Conservation (phyloP, 2,888 invertebrate species). For the Notodonta dromedarius region DNA sequence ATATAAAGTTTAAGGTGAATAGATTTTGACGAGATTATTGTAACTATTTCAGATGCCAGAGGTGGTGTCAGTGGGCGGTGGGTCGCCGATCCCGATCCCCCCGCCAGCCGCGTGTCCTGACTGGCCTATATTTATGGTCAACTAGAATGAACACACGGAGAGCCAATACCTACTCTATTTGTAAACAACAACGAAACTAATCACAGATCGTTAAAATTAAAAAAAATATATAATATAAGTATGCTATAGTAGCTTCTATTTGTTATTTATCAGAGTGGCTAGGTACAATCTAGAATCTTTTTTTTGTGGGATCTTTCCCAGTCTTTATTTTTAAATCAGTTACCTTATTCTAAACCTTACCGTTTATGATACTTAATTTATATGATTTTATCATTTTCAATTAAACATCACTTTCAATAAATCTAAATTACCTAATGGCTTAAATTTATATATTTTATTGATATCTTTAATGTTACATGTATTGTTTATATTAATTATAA, state of each 20-base stretch:
- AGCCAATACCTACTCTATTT: background rate
- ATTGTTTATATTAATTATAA: background rate
- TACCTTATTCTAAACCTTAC: background rate
- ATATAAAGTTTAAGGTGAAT: background rate
- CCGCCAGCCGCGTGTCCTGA: conserved; percentile 76
- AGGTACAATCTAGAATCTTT: too few relatives aligned
- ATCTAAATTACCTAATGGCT: background rate
- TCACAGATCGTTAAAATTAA: background rate
- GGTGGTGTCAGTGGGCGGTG: conserved; percentile 75
- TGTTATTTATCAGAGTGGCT: background rate
- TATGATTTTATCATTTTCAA: conserved; percentile 2
- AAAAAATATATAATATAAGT: background rate
- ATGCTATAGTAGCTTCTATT: background rate
- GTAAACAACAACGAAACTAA: background rate
- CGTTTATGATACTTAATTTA: background rate
- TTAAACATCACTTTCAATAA: background rate
- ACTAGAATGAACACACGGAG: conserved; percentile 44
- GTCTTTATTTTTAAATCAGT: background rate
- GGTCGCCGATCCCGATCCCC: conserved; percentile 75
- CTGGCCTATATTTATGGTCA: conserved; percentile 80
- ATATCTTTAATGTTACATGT: background rate
- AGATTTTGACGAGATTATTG: conserved; percentile 1
- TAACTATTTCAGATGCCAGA: conserved; percentile 68
- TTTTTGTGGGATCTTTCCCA: background rate
- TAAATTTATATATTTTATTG: background rate